Base-by-base conservation (phyloP, 1,140 invertebrate genomes). In the Bombus terrestris region DNA sequence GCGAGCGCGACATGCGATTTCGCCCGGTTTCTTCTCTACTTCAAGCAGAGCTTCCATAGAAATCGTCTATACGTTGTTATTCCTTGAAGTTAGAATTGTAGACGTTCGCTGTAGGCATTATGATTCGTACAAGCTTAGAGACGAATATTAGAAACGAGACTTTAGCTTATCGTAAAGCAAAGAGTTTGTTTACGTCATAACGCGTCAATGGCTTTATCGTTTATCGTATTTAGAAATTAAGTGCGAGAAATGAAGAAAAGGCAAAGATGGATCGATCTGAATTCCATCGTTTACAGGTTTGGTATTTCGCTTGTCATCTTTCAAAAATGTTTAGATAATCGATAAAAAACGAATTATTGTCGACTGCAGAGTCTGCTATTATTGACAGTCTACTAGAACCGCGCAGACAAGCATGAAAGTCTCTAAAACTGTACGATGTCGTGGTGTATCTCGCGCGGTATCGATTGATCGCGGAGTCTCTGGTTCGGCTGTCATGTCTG, bases 401-500 rank as follows among this genome's bases (percentile, higher is more conserved):
- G 39, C 1, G 71, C 15, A n/a, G 43, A 71, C 37, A 28, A 41
- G 25, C 68, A 71, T 3, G 64, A 22, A 74, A 74, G 12, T 13
- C 10, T n/a, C 9, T 13, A 22, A 25, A 74, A 53, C n/a, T 22
- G 41, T 8, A 18, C 15, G 2, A 43, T 47, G 9, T 53, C 72
- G 72, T 18, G n/a, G 6, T 10, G 47, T 62, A n/a, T 41, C 39
- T 35, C 41, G 62, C 28, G 39, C 6, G 39, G 9, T 85, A 59
- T 79, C 62, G 73, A 69, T 84, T 62, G 10, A 47, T 9, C 66
- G 32, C 41, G 35, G 15, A 18, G 22, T 9, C 37, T 35, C 25
- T 18, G n/a, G 69, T 66, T 41, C 41, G 57, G 28, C 59, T 71
- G 71, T 85, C 78, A 74, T 28, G 53, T 62, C 53, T 84, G 73